Conservation (phyloP, 2,113 vertebrate species). For the Bubo bubo region DNA sequence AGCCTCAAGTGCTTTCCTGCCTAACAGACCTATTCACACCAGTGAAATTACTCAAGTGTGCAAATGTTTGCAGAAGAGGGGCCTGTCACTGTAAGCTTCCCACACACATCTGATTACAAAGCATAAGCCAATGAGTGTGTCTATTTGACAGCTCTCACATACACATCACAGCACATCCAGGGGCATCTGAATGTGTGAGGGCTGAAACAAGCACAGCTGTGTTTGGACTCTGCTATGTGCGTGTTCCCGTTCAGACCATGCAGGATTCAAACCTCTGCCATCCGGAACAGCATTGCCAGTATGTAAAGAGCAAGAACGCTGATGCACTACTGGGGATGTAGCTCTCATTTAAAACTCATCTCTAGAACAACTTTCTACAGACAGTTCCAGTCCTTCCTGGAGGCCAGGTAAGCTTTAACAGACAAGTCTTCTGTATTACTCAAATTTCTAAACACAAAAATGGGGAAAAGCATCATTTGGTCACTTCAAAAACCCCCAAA, state of each 20-base stretch:
- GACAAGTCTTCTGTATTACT: neutral
- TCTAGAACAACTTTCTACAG: neutral
- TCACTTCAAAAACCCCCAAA: neutral
- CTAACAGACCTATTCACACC: neutral
- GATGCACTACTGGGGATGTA: neutral
- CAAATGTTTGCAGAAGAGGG: neutral
- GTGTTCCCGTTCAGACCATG: accelerated
- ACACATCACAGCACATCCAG: neutral
- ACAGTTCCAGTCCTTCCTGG: neutral
- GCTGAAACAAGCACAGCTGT: neutral
- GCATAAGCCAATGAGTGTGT: neutral
- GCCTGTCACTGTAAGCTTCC: neutral
- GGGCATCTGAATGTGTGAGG: neutral
- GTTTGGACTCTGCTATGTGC: neutral
- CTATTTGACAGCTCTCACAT: neutral
- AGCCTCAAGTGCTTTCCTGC: neutral
- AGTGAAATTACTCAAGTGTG: neutral
- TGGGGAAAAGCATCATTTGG: neutral
- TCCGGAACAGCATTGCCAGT: neutral
- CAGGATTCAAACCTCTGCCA: neutral
- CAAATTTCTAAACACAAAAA: neutral
- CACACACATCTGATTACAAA: neutral
- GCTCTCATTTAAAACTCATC: neutral
- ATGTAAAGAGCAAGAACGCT: neutral
- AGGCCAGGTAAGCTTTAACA: neutral